Base-by-base conservation (phyloP, 2,888 invertebrate species). In the Agriopis aurantiaria region DNA sequence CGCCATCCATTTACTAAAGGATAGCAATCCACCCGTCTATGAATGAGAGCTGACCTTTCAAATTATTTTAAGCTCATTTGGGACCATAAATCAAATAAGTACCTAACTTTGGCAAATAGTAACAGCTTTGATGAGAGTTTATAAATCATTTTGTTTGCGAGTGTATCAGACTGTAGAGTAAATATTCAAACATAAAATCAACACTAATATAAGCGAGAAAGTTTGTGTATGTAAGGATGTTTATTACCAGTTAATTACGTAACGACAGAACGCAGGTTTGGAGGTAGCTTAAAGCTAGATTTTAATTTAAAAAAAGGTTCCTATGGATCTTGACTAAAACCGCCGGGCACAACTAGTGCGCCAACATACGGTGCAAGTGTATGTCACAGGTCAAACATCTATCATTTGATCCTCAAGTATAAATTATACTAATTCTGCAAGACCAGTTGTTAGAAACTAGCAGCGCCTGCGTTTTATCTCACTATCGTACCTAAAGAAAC, bases 1-100 rank as follows among this genome's bases (percentile, higher is more conserved):
- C 59, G 55, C 17, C 55, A 55, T 67, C 59, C 63, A 67, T 71
- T 71, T 66, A 63, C 70, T 58, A 52, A 62, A 63, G 58, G 66
- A 66, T 59, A 67, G 51, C 63, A 63, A 63, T 49, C 62, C 62
- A 53, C 52, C 12, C 61, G 55, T 63, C 53, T 43, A 59, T 56
- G 51, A 67, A 62, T 43, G 46, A 56, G 23, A 49, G 48, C 48
- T 62, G 66, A 71, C 66, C 70, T 67, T 64, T 63, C 59, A 59
- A 66, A 64, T 71, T 55, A 62, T 62, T 62, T 62, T 62, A 53
- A 62, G 52, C 53, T 62, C 62, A 62, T 53, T 62, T 53, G 62
- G 62, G 62, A 23, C 23, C 51, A 62, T 62, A 55, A 53, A 62
- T 62, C 62, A 62, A 62, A 62, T 45, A 62, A 23, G 53, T 62